Conservation (phyloP, 2,888 invertebrate genomes). For the Scrobipalpa costella region DNA sequence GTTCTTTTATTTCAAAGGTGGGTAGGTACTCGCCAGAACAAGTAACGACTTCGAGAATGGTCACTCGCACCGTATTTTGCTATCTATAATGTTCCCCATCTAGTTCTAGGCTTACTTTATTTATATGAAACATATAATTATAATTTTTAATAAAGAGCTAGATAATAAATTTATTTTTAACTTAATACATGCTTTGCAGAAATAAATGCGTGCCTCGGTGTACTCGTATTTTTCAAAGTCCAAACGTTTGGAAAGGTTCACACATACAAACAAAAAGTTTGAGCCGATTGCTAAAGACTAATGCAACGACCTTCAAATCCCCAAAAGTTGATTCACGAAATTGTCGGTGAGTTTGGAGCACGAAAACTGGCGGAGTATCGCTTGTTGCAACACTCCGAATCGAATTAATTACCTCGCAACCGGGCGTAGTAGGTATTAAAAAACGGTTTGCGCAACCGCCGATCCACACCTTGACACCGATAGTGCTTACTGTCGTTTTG, state of each 20-base stretch:
- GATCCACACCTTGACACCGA: slow-evolving; percentile 80
- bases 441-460: slow-evolving; percentile 78
- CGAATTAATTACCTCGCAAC: slow-evolving; percentile 80
- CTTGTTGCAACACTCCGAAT: slow-evolving; percentile 75
- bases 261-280: too few species aligned
- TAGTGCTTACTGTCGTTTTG: slow-evolving; percentile 77
- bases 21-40: not conserved
- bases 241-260: too few species aligned
- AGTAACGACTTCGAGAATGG: not conserved
- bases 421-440: slow-evolving; percentile 77
- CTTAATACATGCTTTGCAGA: too few species aligned
- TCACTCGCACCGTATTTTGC: not conserved
- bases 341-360: slow-evolving; percentile 44
- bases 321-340: slow-evolving; percentile 38
- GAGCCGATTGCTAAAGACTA: slow-evolving; percentile 11
- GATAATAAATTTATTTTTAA: too few species aligned
- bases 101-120: too few species aligned
- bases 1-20: slow-evolving; percentile 42
- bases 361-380: slow-evolving; percentile 68
- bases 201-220: too few species aligned
- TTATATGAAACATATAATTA: too few species aligned
- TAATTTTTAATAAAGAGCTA: too few species aligned
- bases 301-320: slow-evolving; percentile 35
- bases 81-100: too few species aligned
- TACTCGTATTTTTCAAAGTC: too few species aligned